A percentile compares a stretch with the other conserved stretches of the same genome.
Evolutionary conservation across 2,113 vertebrate species (phyloP).

Genomic region (Pholis gunnellus): DNA sequence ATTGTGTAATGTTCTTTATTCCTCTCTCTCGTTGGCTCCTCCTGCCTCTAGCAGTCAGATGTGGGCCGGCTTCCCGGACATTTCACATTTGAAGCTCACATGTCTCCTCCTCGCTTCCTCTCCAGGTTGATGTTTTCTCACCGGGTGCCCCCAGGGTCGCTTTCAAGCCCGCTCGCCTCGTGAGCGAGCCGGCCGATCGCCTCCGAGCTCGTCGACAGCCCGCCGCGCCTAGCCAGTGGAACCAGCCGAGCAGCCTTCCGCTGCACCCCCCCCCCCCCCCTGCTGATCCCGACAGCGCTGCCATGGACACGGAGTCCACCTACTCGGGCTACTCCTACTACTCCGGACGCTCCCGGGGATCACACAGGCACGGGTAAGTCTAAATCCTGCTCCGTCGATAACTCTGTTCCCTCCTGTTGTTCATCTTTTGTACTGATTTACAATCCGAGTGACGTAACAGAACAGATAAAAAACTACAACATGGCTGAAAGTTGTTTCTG

Average conservation of each 20-base stretch:
- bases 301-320: constrained; percentile 97
- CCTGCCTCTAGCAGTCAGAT: constrained; percentile 7
- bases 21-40: background rate
- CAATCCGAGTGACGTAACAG: background rate
- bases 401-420: background rate
- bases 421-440: background rate
- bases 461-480: too few relatives aligned
- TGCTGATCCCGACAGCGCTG: constrained; percentile 62
- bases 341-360: constrained; percentile 94
- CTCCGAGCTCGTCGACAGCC: constrained; percentile 54
- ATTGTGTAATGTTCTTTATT: constrained; percentile 20
- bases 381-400: background rate
- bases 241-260: constrained; percentile 50
- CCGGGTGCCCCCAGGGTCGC: constrained; percentile 70
- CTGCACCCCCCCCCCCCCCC: constrained; percentile 27
- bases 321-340: constrained; percentile 98
- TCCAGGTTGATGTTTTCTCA: constrained; percentile 79
- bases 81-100: constrained; percentile 40
- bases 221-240: constrained; percentile 48
- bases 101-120: background rate
- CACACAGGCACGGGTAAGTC: constrained; percentile 93
- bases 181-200: constrained; percentile 59
- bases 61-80: constrained; percentile 39
- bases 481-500: background rate
- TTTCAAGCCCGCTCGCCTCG: constrained; percentile 70